A percentile compares a stretch with the other conserved stretches of the same genome.
Conservation (phyloP, 2,888 invertebrate genomes). For the Miltochrista miniata region DNA sequence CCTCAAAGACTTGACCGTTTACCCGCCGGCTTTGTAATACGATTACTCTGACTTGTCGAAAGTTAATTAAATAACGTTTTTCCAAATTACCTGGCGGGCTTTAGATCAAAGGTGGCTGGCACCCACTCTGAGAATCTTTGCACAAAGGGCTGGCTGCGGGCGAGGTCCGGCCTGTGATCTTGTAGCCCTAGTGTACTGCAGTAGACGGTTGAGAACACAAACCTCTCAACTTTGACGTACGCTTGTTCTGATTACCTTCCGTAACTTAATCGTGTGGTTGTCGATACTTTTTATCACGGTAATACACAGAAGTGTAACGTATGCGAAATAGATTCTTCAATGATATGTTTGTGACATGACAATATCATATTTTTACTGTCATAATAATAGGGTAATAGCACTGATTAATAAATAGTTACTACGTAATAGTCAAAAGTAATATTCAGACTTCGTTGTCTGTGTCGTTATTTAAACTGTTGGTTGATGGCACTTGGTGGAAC, state of each 20-base stretch:
- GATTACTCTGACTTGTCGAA: slow-evolving; percentile 82
- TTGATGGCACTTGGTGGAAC: too few species aligned
- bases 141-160: slow-evolving; percentile 77
- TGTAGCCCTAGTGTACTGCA: slow-evolving; percentile 48
- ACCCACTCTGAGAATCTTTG: slow-evolving; percentile 67
- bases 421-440: too few species aligned
- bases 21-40: slow-evolving; percentile 79
- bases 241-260: slow-evolving; percentile 15
- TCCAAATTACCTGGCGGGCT: slow-evolving; percentile 78
- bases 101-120: slow-evolving; percentile 73
- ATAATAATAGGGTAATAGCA: too few species aligned
- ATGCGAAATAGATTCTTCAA: background rate
- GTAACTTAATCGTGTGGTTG: background rate
- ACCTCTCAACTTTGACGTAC: slow-evolving; percentile 48
- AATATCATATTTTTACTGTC: too few species aligned
- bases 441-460: too few species aligned
- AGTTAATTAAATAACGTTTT: slow-evolving; percentile 84
- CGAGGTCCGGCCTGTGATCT: slow-evolving; percentile 66
- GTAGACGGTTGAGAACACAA: slow-evolving; percentile 66
- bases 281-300: background rate
- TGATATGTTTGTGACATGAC: background rate
- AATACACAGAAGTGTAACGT: background rate
- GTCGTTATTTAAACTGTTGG: too few species aligned
- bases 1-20: slow-evolving; percentile 79
- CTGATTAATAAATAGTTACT: too few species aligned